Evolutionary conservation across 53 echinoderm and acorn worm genomes (phyloP).

Genomic region (Antedon mediterranea): DNA sequence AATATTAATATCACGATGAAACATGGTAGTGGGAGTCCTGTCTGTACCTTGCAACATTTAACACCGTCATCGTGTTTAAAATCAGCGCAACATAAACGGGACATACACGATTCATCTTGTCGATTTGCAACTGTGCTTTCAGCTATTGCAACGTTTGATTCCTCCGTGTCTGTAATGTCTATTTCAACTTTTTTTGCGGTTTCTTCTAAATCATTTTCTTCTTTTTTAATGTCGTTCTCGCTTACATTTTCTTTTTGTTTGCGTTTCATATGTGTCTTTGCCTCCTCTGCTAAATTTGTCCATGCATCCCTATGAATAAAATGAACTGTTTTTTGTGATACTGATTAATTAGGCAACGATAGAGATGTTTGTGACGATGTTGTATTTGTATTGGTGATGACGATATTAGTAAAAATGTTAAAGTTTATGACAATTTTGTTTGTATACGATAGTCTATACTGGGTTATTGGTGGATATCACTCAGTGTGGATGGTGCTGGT

Average conservation of each 20-base stretch:
- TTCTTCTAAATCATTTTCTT: not conserved
- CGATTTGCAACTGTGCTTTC: not conserved
- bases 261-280: not conserved
- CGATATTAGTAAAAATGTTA: too few species aligned
- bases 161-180: too few species aligned
- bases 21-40: not conserved
- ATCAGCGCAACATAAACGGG: not conserved
- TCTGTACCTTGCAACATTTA: not conserved
- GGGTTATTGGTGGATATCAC: too few species aligned
- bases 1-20: not conserved
- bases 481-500: too few species aligned
- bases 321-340: too few species aligned
- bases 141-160: not conserved
- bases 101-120: not conserved
- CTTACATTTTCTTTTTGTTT: not conserved
- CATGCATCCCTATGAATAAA: not conserved
- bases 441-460: too few species aligned
- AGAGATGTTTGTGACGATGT: too few species aligned
- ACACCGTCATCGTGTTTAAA: not conserved
- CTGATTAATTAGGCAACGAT: too few species aligned
- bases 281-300: not conserved
- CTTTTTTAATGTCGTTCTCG: not conserved
- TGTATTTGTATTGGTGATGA: too few species aligned
- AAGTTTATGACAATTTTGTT: too few species aligned
- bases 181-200: not conserved